Evolutionary conservation across 2,113 vertebrate genomes (phyloP).

Genomic region (Cyrtonyx montezumae): DNA sequence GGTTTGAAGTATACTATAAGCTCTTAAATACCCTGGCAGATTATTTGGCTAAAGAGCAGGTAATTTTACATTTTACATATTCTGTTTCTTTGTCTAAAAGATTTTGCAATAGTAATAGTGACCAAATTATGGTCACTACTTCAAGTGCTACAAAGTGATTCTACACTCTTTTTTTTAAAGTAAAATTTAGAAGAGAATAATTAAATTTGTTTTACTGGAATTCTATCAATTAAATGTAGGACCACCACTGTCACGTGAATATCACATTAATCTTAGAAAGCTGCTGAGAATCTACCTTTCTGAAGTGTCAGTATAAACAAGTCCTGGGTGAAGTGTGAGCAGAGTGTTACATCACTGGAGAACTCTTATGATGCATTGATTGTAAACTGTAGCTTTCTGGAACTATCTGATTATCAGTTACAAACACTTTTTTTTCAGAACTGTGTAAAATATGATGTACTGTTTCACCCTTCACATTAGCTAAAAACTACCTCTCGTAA

Average conservation of each 20-base stretch:
- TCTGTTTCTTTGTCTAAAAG: not conserved
- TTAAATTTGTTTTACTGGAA: not conserved
- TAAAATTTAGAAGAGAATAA: not conserved
- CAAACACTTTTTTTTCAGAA: constrained; percentile 30
- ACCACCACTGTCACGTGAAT: constrained; percentile 1
- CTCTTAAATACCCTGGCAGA: constrained; percentile 96
- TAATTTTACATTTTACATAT: constrained; percentile 72
- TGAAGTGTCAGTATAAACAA: constrained; percentile 57
- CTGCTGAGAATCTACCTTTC: constrained; percentile 49
- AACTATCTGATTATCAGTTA: constrained; percentile 55
- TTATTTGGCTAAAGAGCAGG: constrained; percentile 95
- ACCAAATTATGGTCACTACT: not conserved
- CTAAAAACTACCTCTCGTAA: constrained; percentile 8
- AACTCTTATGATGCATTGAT: constrained; percentile 14
- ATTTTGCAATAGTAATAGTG: not conserved
- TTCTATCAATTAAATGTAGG: not conserved
- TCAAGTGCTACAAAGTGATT: not conserved
- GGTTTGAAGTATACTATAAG: constrained; percentile 99
- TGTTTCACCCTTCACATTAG: constrained; percentile 51
- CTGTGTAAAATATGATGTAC: constrained; percentile 36
- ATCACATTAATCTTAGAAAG: constrained; percentile 39
- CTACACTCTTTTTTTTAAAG: not conserved
- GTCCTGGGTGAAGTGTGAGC: constrained; percentile 55
- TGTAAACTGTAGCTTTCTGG: constrained; percentile 44
- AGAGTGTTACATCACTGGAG: constrained; percentile 40